phyloP scores from a whole-genome alignment of 2,888 invertebrate genomes.

The Drosophila antonietae region DNA sequence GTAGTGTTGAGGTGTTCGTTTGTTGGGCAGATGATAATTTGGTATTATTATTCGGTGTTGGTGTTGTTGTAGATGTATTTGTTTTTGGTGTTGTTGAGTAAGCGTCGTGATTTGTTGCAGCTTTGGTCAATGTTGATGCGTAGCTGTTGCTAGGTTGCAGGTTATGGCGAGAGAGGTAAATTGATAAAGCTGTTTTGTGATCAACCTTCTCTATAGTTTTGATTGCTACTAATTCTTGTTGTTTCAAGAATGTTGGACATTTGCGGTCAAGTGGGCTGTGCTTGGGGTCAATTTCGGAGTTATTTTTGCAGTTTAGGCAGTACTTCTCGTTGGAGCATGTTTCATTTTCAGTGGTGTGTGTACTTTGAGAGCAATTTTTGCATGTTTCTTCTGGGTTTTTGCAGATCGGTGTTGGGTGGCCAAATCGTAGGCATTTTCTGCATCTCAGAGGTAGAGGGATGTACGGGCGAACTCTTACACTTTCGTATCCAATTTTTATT shows the following conservation, averaged over 20 bases:
- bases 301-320: no score
- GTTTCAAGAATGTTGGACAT: background rate
- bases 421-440: background rate
- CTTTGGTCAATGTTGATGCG: background rate
- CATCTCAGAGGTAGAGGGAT: background rate
- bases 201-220: background rate
- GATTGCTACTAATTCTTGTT: background rate
- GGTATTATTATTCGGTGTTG: no score
- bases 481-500: background rate
- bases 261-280: background rate
- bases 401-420: no score
- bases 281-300: background rate
- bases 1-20: no score
- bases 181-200: background rate
- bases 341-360: background rate
- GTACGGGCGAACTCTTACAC: background rate
- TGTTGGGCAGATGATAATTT: no score
- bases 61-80: background rate
- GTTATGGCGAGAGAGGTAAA: background rate
- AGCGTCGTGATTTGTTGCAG: background rate
- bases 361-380: no score
- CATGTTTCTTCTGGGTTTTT: no score
- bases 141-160: background rate
- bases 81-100: background rate
- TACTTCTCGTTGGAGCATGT: no score